Percentiles rank a stretch among this genome's conserved stretches.
Conservation (phyloP, 1,140 invertebrate species). For the Ctenoplectra terminalis region DNA sequence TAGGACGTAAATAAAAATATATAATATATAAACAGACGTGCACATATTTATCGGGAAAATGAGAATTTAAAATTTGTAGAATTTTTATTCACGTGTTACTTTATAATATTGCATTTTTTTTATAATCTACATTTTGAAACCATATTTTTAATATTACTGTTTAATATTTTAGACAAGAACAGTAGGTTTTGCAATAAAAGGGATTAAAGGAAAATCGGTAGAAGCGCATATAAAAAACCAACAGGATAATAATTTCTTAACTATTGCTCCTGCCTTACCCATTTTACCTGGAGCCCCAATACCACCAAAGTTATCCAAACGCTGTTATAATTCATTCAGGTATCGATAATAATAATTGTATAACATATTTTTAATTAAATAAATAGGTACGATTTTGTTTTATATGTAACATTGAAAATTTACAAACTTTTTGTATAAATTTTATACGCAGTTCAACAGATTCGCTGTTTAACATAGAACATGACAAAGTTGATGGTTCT, state of each 20-base stretch:
- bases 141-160: slow-evolving; percentile 5
- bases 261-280: slow-evolving; percentile 85
- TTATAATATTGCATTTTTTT: not conserved
- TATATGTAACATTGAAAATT: not conserved
- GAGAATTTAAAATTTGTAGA: not conserved
- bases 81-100: not conserved
- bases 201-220: slow-evolving; percentile 74
- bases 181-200: slow-evolving; percentile 72
- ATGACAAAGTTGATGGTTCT: slow-evolving; percentile 75
- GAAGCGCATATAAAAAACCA: slow-evolving; percentile 50
- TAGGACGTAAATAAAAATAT: not conserved
- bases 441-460: slow-evolving; percentile 61
- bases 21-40: not conserved
- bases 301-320: slow-evolving; percentile 81
- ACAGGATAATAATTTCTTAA: slow-evolving; percentile 82
- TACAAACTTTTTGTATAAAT: not conserved
- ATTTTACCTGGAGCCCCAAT: slow-evolving; percentile 76
- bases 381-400: not conserved
- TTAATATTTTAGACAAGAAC: slow-evolving; percentile 69
- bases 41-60: not conserved
- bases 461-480: slow-evolving; percentile 75
- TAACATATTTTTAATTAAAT: not conserved
- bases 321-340: slow-evolving; percentile 84
- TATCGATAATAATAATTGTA: slow-evolving; percentile 55
- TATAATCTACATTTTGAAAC: not conserved